A percentile compares a stretch with the other conserved stretches of the same genome.
phyloP scores from a whole-genome alignment of 2,888 invertebrate species.

The Rhagonycha fulva region DNA sequence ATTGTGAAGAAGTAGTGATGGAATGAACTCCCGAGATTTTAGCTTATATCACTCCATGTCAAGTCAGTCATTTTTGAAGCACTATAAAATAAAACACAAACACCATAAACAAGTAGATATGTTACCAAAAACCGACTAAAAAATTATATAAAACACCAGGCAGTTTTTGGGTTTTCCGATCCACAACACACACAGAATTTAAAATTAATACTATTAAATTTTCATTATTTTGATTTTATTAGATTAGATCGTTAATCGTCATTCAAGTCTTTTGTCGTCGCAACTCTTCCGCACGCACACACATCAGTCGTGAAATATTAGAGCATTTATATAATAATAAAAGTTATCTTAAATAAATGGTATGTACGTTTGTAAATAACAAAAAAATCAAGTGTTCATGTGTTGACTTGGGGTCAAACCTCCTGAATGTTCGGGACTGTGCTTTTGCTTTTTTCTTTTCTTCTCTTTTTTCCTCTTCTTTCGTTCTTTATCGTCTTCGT shows the following conservation, averaged over 20 bases:
- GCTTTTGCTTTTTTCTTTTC: slow-evolving; percentile 92
- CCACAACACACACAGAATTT: neutral
- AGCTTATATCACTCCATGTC: neutral
- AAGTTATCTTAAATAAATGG: neutral
- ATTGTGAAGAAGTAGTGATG: neutral
- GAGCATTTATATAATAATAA: neutral
- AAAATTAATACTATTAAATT: neutral
- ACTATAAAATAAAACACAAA: neutral
- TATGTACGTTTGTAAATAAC: neutral
- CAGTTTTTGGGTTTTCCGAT: neutral
- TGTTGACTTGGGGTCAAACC: slow-evolving; percentile 68
- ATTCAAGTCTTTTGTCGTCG: neutral
- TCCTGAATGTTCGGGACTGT: slow-evolving; percentile 83
- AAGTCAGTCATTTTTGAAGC: neutral
- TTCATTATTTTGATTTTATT: neutral
- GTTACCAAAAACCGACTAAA: neutral
- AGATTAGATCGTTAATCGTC: neutral
- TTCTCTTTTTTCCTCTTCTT: slow-evolving; percentile 95
- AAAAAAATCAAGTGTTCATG: slow-evolving; percentile 24
- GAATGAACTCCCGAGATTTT: too few relatives aligned
- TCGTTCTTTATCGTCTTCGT: slow-evolving; percentile 91
- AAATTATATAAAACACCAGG: neutral
- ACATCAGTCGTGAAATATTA: neutral
- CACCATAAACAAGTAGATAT: neutral
- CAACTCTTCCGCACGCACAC: neutral